These are phyloP conservation scores for Drosophila yooni DNA, from an alignment of 2,888 invertebrate genomes.

Conservation along the genomic window DNA sequence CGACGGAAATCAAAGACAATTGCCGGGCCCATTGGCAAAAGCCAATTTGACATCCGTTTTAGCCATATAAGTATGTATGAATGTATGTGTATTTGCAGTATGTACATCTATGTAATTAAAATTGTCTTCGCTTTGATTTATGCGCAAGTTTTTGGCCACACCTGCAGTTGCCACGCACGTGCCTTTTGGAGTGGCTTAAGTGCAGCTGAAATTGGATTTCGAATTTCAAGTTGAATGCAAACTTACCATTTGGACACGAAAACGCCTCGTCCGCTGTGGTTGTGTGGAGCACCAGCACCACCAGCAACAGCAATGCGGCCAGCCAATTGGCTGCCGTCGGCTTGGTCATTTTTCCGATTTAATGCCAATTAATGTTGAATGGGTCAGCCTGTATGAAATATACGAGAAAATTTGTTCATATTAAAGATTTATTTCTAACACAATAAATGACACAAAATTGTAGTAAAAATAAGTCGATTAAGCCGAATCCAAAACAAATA, in stretches of 20 bases:
- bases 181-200: slow-evolving; percentile 33
- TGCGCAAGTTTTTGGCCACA: slow-evolving; percentile 59
- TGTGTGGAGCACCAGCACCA: slow-evolving; percentile 59
- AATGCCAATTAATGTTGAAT: slow-evolving; percentile 64
- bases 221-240: slow-evolving; percentile 57
- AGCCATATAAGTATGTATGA: slow-evolving; percentile 15
- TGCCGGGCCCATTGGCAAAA: slow-evolving; percentile 38
- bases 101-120: slow-evolving; percentile 54
- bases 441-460: slow-evolving; percentile 40
- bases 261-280: slow-evolving; percentile 83
- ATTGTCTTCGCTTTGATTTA: slow-evolving; percentile 65
- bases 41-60: slow-evolving; percentile 50
- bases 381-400: slow-evolving; percentile 54
- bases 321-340: slow-evolving; percentile 85
- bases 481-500: slow-evolving; percentile 13
- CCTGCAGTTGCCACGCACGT: slow-evolving; percentile 70
- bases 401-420: slow-evolving; percentile 28
- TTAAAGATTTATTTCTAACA: slow-evolving; percentile 39
- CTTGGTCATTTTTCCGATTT: slow-evolving; percentile 82
- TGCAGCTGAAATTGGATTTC: slow-evolving; percentile 43
- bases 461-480: slow-evolving; percentile 1
- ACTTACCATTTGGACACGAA: slow-evolving; percentile 85
- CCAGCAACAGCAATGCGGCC: slow-evolving; percentile 82
- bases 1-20: slow-evolving; percentile 61
- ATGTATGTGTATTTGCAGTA: slow-evolving; percentile 5